phyloP scores from a whole-genome alignment of 1,140 invertebrate species.

The Meloidogyne exigua region DNA sequence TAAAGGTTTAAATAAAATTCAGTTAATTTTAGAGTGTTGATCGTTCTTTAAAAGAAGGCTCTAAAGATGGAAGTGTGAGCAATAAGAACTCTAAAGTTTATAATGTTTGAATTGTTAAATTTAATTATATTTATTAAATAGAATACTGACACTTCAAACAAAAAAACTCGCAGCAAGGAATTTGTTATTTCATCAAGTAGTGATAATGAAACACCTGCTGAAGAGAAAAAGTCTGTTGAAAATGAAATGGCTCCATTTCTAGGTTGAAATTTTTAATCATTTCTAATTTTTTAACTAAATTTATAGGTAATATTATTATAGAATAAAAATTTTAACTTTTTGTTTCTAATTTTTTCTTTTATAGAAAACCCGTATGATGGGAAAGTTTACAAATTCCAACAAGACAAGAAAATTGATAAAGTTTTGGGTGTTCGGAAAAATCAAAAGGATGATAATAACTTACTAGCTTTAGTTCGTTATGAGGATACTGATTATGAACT shows the following conservation, averaged over 20 bases:
- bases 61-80: constrained; percentile 8
- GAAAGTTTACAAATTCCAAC: constrained; percentile 11
- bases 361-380: constrained; percentile 1
- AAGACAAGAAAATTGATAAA: constrained; percentile 7
- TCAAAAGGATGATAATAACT: neutral
- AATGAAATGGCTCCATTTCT: neutral
- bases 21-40: constrained; percentile 13
- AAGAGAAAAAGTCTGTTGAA: constrained; percentile 1
- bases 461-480: constrained; percentile 15
- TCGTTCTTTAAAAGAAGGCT: constrained; percentile 9
- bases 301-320: too few relatives aligned
- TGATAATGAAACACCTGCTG: neutral
- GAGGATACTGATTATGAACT: constrained; percentile 9
- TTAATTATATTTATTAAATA: neutral
- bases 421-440: constrained; percentile 10
- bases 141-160: neutral
- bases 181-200: constrained; percentile 18
- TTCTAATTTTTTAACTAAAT: neutral
- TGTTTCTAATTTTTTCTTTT: neutral
- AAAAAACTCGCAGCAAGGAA: neutral
- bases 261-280: neutral
- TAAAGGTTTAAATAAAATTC: neutral
- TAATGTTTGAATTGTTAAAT: neutral
- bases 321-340: too few relatives aligned
- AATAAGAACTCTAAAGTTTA: neutral